Evolutionary conservation across 37 sponge, comb jelly and placozoan genomes (phyloP).

Genomic region (Crambe crambe): DNA sequence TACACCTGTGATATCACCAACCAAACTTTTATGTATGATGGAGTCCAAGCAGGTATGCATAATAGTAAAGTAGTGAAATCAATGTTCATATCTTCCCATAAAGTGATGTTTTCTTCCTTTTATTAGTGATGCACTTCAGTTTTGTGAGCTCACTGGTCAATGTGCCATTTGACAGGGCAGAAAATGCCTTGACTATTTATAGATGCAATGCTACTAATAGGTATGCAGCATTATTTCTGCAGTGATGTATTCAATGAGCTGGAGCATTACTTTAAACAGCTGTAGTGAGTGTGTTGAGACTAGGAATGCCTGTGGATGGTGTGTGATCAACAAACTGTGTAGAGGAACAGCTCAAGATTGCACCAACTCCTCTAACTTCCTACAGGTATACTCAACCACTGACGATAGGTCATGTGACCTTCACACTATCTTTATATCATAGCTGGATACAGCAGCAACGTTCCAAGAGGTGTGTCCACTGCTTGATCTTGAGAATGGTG

Average conservation of each 20-base stretch:
- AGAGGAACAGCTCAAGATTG: constrained; percentile 37
- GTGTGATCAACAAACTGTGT: constrained; percentile 40
- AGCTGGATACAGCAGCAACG: background rate
- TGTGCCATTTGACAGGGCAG: constrained; percentile 17
- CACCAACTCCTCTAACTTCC: background rate
- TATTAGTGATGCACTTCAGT: constrained; percentile 25
- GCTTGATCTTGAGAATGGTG: background rate
- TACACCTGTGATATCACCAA: constrained; percentile 33
- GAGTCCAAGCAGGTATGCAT: constrained; percentile 4
- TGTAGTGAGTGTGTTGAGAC: constrained; percentile 54
- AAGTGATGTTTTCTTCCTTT: too few relatives aligned
- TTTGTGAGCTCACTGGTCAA: constrained; percentile 25
- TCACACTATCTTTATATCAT: background rate
- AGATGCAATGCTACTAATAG: constrained; percentile 16
- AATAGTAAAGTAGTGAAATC: too few relatives aligned
- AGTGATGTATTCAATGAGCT: too few relatives aligned
- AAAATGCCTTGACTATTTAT: constrained; percentile 14
- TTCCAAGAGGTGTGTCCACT: constrained; percentile 42
- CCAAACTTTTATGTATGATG: background rate
- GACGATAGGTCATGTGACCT: background rate
- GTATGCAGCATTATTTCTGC: too few relatives aligned
- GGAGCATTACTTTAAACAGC: too few relatives aligned
- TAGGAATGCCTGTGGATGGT: constrained; percentile 60
- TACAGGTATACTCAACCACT: too few relatives aligned
- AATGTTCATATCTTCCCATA: too few relatives aligned